These are phyloP conservation scores for Silurus glanis DNA, from an alignment of 2,113 vertebrate species.

Conservation along the genomic window DNA sequence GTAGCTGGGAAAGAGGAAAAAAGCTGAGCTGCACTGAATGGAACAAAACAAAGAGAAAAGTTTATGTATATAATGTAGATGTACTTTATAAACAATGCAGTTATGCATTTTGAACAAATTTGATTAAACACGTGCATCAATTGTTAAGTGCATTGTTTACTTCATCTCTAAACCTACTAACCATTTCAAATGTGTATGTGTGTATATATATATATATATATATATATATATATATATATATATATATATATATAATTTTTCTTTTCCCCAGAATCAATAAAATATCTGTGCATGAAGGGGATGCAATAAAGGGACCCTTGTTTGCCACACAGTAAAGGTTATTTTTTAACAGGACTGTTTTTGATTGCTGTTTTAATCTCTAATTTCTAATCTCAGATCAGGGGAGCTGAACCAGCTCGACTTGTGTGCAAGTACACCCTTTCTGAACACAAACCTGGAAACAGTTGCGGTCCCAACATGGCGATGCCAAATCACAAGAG, in stretches of 20 bases:
- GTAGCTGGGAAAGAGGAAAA: conserved; percentile 72
- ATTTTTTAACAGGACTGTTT: background rate
- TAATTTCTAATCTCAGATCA: background rate
- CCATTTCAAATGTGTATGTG: background rate
- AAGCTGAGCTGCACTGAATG: conserved; percentile 67
- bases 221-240: too few relatives aligned
- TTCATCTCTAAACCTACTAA: background rate
- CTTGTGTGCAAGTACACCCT: conserved; percentile 35
- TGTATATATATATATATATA: too few relatives aligned
- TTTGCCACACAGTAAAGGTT: background rate
- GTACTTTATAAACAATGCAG: background rate
- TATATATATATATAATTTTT: background rate
- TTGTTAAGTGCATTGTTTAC: background rate
- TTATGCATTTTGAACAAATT: background rate
- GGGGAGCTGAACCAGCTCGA: conserved; percentile 19
- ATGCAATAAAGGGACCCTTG: background rate
- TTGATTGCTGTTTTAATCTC: background rate
- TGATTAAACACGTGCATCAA: background rate
- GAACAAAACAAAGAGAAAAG: conserved; percentile 8
- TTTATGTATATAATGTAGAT: background rate
- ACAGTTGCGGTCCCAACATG: conserved; percentile 19
- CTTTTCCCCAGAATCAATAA: background rate
- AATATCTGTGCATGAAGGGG: background rate
- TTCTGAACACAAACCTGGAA: conserved; percentile 41
- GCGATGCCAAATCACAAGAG: conserved; percentile 18